These are phyloP conservation scores for Nomada ferruginata DNA, from an alignment of 2,888 invertebrate species.

Conservation along the genomic window DNA sequence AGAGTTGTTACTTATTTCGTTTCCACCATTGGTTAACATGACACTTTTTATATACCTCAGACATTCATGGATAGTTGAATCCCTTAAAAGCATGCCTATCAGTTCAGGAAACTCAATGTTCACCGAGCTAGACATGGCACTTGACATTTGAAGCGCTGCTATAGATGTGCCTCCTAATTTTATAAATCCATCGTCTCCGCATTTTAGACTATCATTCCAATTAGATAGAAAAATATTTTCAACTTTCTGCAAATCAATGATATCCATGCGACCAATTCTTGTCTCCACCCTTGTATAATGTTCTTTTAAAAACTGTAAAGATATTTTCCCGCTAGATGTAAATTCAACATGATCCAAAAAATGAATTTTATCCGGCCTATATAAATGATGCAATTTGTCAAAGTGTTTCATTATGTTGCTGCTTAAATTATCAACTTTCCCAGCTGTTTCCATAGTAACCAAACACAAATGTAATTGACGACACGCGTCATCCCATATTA, in stretches of 20 bases:
- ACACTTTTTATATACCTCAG: constrained; percentile 73
- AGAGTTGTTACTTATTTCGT: not conserved
- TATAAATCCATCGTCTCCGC: constrained; percentile 85
- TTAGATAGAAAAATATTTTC: constrained; percentile 64
- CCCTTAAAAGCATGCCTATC: constrained; percentile 86
- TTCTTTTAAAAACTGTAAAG: constrained; percentile 84
- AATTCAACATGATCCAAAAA: constrained; percentile 87
- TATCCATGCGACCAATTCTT: constrained; percentile 48
- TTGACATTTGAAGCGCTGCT: constrained; percentile 87
- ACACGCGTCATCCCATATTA: constrained; percentile 85
- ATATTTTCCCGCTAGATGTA: constrained; percentile 90
- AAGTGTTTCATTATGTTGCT: constrained; percentile 78
- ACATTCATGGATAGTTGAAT: constrained; percentile 83
- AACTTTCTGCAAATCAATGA: constrained; percentile 47
- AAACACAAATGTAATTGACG: constrained; percentile 84
- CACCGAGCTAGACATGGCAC: constrained; percentile 85
- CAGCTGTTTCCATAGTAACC: constrained; percentile 78
- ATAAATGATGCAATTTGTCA: constrained; percentile 85
- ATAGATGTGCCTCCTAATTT: constrained; percentile 90
- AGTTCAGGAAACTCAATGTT: constrained; percentile 85
- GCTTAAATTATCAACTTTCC: constrained; percentile 74
- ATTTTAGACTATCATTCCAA: constrained; percentile 73
- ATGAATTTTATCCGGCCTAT: constrained; percentile 89
- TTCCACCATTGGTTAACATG: constrained; percentile 6
- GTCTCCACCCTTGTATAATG: constrained; percentile 81